phyloP scores from a whole-genome alignment of 2,113 vertebrate genomes.

The Hyaena hyaena region DNA sequence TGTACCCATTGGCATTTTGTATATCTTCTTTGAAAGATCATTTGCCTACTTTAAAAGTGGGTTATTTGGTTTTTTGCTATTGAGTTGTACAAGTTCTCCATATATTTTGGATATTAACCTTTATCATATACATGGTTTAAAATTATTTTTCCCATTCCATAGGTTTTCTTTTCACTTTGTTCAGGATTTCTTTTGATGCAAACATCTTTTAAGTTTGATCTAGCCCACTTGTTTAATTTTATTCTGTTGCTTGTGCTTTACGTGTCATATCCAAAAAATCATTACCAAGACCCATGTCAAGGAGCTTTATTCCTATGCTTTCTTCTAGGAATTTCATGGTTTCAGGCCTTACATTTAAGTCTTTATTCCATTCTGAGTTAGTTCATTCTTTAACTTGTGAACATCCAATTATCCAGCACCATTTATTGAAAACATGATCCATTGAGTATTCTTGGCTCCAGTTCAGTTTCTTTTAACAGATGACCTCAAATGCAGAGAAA shows the following conservation, averaged over 20 bases:
- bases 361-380: background rate
- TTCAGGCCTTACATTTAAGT: background rate
- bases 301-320: background rate
- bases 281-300: background rate
- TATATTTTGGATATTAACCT: background rate
- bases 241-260: background rate
- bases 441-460: background rate
- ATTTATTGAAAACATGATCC: background rate
- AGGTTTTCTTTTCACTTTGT: background rate
- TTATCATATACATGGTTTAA: background rate
- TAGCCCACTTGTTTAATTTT: background rate
- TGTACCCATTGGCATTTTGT: background rate
- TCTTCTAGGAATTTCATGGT: background rate
- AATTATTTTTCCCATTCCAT: background rate
- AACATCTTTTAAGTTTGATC: background rate
- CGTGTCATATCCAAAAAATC: background rate
- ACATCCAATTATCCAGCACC: background rate
- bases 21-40: background rate
- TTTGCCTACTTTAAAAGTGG: background rate
- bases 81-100: background rate
- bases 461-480: conserved; percentile 58
- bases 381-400: background rate
- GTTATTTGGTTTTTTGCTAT: background rate
- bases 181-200: background rate
- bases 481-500: conserved; percentile 55